Base-by-base conservation (phyloP, 2,113 vertebrate species). In the Jaculus jaculus region DNA sequence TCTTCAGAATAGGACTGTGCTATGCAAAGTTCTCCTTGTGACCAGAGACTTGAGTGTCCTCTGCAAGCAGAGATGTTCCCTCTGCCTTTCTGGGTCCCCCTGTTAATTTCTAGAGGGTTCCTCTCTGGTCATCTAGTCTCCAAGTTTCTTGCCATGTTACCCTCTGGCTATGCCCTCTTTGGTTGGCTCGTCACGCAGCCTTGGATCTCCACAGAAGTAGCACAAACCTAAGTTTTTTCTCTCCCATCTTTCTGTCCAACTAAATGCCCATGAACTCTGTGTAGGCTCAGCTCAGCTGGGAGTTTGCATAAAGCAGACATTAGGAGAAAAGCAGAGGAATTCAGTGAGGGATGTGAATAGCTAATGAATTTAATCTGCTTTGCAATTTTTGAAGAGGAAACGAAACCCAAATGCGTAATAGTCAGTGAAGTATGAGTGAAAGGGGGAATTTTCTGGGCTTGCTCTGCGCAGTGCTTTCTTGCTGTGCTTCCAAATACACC, bases 251-350 rank as follows among this genome's bases (percentile, higher is more conserved):
- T 89, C 72, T 4, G 75, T 30, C 39, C 26, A 32, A 0, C 73
- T 86, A 30, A 79, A 60, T 21, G 16, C 30, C 32, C 12, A 32
- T 74, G 79, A 82, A 37, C 5, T 42, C 10, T 75, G 18, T 58
- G 24, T 28, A 89, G 77, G 51, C 54, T 72, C 54, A 79, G 73
- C 37, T 84, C 26, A 78, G 39, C 32, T 37, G 60, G 51, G 71
- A 96, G 23, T 81, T 84, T 69, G 12, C 68, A 85, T 87, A 51
- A 94, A 91, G 17, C 21, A n/a, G 34, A 28, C 71, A 28, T 92
- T 69, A 82, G 58, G 47, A 90, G 58, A 78, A 87, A 87, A 61
- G 32, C 32, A 75, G 77, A 83, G 60, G 30, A 88, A 74, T 90
- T 92, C 54, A 37, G 23, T 81, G 69, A 79, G n/a, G 24, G 11